These are phyloP conservation scores for Anguilla pacifica DNA, from an alignment of 2,797 vertebrate genomes.

Conservation along the genomic window DNA sequence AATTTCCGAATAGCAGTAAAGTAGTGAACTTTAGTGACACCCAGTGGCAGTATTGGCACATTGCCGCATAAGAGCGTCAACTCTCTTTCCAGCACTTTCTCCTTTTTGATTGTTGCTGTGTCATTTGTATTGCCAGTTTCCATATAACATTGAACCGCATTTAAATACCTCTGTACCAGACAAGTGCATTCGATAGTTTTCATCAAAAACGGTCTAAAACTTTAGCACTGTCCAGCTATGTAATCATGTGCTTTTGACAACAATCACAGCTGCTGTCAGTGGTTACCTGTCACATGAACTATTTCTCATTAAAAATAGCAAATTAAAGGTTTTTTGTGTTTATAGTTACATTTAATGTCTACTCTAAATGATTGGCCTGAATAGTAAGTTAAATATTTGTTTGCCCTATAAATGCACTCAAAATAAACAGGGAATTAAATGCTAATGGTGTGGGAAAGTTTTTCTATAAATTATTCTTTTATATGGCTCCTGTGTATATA, in stretches of 20 bases:
- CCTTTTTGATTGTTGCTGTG: background rate
- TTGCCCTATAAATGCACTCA: background rate
- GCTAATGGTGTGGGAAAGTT: background rate
- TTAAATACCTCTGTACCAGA: background rate
- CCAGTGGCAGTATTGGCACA: conserved; percentile 74
- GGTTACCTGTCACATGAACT: background rate
- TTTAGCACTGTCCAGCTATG: background rate
- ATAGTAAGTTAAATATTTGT: background rate
- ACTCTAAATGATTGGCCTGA: background rate
- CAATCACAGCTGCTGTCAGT: background rate
- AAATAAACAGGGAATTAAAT: background rate
- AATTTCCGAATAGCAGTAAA: background rate
- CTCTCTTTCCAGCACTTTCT: background rate
- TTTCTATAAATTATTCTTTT: background rate
- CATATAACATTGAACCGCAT: background rate
- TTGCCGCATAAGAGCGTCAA: conserved; percentile 46
- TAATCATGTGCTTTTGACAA: background rate
- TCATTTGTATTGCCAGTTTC: background rate
- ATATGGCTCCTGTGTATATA: background rate
- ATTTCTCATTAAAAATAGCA: background rate
- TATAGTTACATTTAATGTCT: background rate
- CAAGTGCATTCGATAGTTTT: background rate
- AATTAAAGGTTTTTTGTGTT: background rate
- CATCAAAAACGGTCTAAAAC: background rate
- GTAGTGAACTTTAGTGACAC: conserved; percentile 59